Base-by-base conservation (phyloP, 2,797 vertebrate genomes). In the Oreochromis mossambicus region DNA sequence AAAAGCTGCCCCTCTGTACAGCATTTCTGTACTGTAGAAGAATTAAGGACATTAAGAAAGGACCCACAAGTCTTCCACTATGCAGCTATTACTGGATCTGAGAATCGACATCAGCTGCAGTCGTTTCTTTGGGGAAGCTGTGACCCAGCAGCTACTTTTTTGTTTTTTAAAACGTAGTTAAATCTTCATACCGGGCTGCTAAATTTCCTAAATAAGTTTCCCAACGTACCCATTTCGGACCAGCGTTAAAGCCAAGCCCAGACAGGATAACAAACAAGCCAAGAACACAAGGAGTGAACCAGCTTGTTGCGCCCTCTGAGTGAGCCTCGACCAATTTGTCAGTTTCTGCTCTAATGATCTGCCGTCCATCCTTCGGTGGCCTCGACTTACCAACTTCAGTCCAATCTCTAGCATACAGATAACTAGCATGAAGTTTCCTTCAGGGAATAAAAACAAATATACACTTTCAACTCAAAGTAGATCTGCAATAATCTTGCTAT, bases 401-500 rank as follows among this genome's bases (percentile, higher is more conserved):
- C 21, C 5, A 17, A 81, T 68, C 77, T 55, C 19, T 3, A 80
- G 43, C 75, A 78, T 17, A 48, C 52, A 80, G 36, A 78, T 14
- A 82, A 80, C 79, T 78, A 38, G 26, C 26, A 75, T 48, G 15
- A 85, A 48, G 15, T 83, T 88, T 85, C 34, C 83, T 79, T 63
- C 34, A 4, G 76, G 77, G 77, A 85, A 83, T 26, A 83, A 83
- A 51, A 91, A 87, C 63, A 91, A 80, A 91, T 82, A 77, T 78
- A 81, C 68, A 70, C 79, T 78, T 54, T 80, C 34, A 92, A 87
- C 76, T 89, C 81, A 41, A 54, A 56, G 51, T 11, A 77, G 81
- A 91, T 77, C 85, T 89, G 78, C 79, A 82, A 82, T 91, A 91
- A 92, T 89, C 90, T 90, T 7, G 34, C 87, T 86, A 77, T 88